Percentiles rank a stretch among this genome's conserved stretches.
Evolutionary conservation across 1,140 invertebrate species (phyloP).

Genomic region (Drusus annulatus): DNA sequence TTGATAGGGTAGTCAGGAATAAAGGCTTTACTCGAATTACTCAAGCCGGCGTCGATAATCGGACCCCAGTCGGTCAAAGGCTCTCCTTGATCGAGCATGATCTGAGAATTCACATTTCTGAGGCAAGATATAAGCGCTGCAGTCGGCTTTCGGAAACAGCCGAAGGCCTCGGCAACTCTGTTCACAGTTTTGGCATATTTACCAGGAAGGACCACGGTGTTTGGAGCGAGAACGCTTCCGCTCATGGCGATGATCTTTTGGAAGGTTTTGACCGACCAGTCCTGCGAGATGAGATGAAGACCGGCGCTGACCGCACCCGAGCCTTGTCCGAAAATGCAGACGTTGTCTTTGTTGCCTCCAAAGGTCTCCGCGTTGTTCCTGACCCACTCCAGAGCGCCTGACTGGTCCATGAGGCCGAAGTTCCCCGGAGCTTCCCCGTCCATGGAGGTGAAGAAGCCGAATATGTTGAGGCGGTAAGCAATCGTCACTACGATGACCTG

Average conservation of each 20-base stretch:
- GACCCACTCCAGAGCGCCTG: constrained; percentile 89
- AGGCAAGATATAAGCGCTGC: constrained; percentile 78
- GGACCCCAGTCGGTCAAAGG: constrained; percentile 82
- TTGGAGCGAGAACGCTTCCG: constrained; percentile 77
- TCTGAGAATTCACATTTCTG: constrained; percentile 72
- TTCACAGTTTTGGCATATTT: constrained; percentile 72
- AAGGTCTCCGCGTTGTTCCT: constrained; percentile 89
- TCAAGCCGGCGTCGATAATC: constrained; percentile 79
- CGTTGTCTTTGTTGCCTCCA: constrained; percentile 86
- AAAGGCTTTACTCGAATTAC: constrained; percentile 77
- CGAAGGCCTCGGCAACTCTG: constrained; percentile 76
- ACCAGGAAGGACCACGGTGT: constrained; percentile 71
- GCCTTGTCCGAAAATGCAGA: constrained; percentile 92
- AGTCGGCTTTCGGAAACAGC: constrained; percentile 77
- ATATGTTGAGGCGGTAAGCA: constrained; percentile 84
- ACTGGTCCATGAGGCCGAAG: constrained; percentile 92
- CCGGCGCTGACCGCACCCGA: constrained; percentile 83
- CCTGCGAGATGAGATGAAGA: constrained; percentile 77
- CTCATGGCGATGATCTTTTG: constrained; percentile 81
- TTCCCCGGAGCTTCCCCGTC: constrained; percentile 91
- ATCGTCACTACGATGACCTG: constrained; percentile 85
- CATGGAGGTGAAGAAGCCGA: constrained; percentile 92
- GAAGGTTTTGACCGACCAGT: constrained; percentile 75
- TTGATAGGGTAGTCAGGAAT: constrained; percentile 76
- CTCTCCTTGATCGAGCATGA: constrained; percentile 74